Evolutionary conservation across 1,140 invertebrate species (phyloP).

Genomic region (Calliphora vicina): DNA sequence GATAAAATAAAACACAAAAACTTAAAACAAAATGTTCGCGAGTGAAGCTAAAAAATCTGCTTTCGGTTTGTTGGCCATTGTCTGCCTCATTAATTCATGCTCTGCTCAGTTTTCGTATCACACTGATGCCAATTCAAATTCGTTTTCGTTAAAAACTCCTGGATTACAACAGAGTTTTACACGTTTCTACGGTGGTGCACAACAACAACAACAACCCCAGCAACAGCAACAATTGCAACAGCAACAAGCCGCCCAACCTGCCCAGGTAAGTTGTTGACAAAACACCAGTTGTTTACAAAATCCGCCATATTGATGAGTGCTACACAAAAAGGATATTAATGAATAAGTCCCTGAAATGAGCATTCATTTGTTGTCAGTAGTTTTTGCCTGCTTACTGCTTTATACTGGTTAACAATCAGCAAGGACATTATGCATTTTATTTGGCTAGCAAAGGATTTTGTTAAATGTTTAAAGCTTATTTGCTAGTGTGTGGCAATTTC

Average conservation of each 20-base stretch:
- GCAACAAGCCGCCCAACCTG: neutral
- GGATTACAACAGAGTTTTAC: constrained; percentile 58
- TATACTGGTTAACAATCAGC: too few species aligned
- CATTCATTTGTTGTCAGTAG: too few species aligned
- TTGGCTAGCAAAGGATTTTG: too few species aligned
- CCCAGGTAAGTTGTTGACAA: constrained; percentile 22
- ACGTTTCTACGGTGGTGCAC: constrained; percentile 47
- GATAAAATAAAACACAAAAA: neutral
- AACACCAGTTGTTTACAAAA: too few species aligned
- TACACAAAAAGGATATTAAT: too few species aligned
- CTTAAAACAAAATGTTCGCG: neutral
- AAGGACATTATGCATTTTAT: too few species aligned
- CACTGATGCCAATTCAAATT: constrained; percentile 57
- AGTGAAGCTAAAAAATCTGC: neutral
- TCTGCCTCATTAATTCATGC: constrained; percentile 43
- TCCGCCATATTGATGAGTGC: too few species aligned
- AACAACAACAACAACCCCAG: constrained; percentile 37
- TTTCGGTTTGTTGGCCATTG: constrained; percentile 9
- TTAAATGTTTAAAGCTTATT: too few species aligned
- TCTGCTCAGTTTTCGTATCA: constrained; percentile 57
- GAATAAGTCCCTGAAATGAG: too few species aligned
- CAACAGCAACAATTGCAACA: too few species aligned
- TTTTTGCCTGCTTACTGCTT: too few species aligned
- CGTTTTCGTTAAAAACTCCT: constrained; percentile 58
- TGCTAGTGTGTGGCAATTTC: too few species aligned